Conservation (phyloP, 2,888 invertebrate species). For the Hecatera dysodea region DNA sequence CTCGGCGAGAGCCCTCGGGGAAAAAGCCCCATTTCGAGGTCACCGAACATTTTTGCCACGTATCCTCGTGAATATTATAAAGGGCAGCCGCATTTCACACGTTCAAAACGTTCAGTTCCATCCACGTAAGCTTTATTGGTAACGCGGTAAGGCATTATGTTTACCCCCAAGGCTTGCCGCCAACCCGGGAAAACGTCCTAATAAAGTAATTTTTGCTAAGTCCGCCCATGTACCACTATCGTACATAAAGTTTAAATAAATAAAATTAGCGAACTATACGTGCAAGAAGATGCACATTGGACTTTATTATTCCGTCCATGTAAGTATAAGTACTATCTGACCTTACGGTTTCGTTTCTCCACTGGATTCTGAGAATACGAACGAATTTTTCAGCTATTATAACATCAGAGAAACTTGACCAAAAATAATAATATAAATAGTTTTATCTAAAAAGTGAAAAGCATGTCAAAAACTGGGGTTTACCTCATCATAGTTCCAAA, state of each 20-base stretch:
- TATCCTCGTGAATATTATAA: slow-evolving; percentile 82
- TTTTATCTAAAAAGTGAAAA: background rate
- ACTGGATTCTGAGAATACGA: slow-evolving; percentile 18
- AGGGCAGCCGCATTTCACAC: slow-evolving; percentile 79
- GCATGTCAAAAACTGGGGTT: background rate
- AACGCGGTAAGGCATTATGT: slow-evolving; percentile 55
- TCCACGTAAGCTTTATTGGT: slow-evolving; percentile 77
- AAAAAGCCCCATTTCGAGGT: slow-evolving; percentile 80
- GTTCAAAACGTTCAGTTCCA: slow-evolving; percentile 78
- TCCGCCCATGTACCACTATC: too few species aligned
- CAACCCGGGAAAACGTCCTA: slow-evolving; percentile 2
- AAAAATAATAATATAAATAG: background rate
- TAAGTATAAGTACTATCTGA: slow-evolving; percentile 7
- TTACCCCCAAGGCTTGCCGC: slow-evolving; percentile 24
- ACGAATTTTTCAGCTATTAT: slow-evolving; percentile 12
- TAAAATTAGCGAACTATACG: background rate
- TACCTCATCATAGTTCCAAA: background rate
- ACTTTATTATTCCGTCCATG: slow-evolving; percentile 4
- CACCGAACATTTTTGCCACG: slow-evolving; percentile 79
- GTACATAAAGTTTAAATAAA: too few species aligned
- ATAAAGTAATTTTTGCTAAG: background rate
- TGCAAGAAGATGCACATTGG: background rate
- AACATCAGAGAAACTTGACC: too few species aligned
- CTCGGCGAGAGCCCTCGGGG: slow-evolving; percentile 75
- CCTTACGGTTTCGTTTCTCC: slow-evolving; percentile 6